Percentiles rank a stretch among this genome's conserved stretches.
These are phyloP conservation scores for Strongylocentrotus purpuratus DNA, from an alignment of 35 echinoderm and acorn worm species.

Conservation along the genomic window DNA sequence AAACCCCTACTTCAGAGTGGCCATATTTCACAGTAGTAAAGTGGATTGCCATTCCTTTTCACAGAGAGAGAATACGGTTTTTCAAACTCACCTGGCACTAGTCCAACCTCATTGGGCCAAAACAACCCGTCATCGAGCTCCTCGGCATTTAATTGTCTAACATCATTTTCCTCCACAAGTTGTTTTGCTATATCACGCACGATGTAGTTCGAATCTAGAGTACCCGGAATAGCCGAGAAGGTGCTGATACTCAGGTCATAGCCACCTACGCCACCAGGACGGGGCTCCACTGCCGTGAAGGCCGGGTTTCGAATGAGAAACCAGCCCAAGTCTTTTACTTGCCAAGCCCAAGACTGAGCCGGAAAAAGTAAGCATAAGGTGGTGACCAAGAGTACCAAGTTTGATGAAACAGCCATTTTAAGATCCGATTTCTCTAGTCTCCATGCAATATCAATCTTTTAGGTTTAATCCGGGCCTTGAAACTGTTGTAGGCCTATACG, in stretches of 20 bases:
- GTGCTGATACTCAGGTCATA: slow-evolving; percentile 76
- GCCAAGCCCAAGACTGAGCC: background rate
- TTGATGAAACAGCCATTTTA: background rate
- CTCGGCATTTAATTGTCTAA: background rate
- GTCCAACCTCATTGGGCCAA: slow-evolving; percentile 86
- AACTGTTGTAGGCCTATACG: background rate
- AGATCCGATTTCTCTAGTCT: background rate
- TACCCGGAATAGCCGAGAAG: slow-evolving; percentile 56
- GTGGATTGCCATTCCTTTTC: too few relatives aligned
- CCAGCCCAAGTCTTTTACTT: background rate
- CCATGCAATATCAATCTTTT: background rate
- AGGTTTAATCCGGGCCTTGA: background rate
- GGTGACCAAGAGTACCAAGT: background rate
- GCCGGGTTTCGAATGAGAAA: slow-evolving; percentile 14
- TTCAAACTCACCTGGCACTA: slow-evolving; percentile 80
- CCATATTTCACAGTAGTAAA: too few relatives aligned
- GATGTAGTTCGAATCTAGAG: slow-evolving; percentile 61
- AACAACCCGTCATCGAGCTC: slow-evolving; percentile 45
- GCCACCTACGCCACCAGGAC: background rate
- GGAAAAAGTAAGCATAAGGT: background rate
- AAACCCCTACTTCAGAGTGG: too few relatives aligned
- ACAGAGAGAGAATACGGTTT: background rate
- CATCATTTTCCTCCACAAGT: background rate
- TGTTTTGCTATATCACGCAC: slow-evolving; percentile 74
- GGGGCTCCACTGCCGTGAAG: slow-evolving; percentile 24